A percentile compares a stretch with the other conserved stretches of the same genome.
Evolutionary conservation across 2,113 vertebrate species (phyloP).

Genomic region (Salvelinus fontinalis): DNA sequence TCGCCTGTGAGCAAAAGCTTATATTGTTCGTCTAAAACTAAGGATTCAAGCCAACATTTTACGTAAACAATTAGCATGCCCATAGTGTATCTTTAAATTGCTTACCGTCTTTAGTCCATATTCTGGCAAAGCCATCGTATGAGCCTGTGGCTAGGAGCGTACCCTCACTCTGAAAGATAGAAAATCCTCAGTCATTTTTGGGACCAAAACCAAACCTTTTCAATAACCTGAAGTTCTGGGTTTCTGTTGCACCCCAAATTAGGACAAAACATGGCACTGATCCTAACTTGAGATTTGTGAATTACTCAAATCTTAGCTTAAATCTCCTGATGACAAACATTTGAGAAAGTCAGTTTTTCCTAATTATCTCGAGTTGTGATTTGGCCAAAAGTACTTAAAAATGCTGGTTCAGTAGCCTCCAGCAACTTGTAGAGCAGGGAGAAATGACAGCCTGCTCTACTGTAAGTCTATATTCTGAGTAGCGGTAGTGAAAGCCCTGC

Average conservation of each 20-base stretch:
- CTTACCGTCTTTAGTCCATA: conserved; percentile 99
- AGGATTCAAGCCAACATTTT: too few relatives aligned
- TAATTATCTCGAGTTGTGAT: too few relatives aligned
- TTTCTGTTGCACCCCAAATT: too few relatives aligned
- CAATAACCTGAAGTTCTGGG: too few relatives aligned
- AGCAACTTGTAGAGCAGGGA: not conserved
- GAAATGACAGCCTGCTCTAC: not conserved
- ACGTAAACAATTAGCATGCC: too few relatives aligned
- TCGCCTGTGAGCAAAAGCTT: not conserved
- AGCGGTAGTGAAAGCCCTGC: not conserved
- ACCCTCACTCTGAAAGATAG: conserved; percentile 89
- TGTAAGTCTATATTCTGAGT: conserved; percentile 1
- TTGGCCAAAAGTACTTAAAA: too few relatives aligned
- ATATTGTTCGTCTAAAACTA: not conserved
- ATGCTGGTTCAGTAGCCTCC: too few relatives aligned
- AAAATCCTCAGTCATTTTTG: not conserved
- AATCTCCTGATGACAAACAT: too few relatives aligned
- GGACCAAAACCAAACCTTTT: not conserved
- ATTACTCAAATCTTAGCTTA: too few relatives aligned
- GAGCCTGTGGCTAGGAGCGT: conserved; percentile 97
- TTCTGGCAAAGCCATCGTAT: conserved; percentile 97
- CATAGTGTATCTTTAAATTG: conserved; percentile 7
- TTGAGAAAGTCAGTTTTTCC: too few relatives aligned
- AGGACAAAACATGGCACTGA: too few relatives aligned
- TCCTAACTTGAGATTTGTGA: too few relatives aligned